Conservation (phyloP, 30 jellyfish, hydroid and myxozoan species). For the Turritopsis dohrnii region DNA sequence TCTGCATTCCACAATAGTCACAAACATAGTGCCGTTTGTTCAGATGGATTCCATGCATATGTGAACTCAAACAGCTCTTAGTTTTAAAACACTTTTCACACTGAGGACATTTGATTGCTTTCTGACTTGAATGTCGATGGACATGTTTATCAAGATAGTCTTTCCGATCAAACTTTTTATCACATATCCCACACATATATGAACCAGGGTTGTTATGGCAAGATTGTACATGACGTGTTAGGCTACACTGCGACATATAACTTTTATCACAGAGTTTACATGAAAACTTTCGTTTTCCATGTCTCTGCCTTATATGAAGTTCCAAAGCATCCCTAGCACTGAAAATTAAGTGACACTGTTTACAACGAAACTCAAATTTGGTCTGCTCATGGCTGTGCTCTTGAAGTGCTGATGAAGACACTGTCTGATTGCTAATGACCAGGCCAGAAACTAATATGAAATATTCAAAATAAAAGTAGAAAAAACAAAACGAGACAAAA, state of each 20-base stretch:
- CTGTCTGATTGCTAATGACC: neutral
- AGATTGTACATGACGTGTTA: neutral
- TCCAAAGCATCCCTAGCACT: neutral
- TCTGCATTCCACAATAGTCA: slow-evolving; percentile 27
- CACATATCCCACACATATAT: slow-evolving; percentile 12
- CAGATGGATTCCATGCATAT: slow-evolving; percentile 22
- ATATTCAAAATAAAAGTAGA: neutral
- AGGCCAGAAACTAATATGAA: slow-evolving; percentile 12
- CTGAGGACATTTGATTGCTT: slow-evolving; percentile 13
- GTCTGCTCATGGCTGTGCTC: slow-evolving; percentile 32
- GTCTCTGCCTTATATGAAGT: slow-evolving; percentile 11
- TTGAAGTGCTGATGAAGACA: slow-evolving; percentile 42
- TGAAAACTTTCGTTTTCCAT: neutral
- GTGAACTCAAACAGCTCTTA: slow-evolving; percentile 12
- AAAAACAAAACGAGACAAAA: neutral
- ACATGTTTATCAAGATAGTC: slow-evolving; percentile 12
- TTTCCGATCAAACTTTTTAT: slow-evolving; percentile 11
- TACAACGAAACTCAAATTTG: slow-evolving; percentile 5
- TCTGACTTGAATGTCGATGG: slow-evolving; percentile 2
- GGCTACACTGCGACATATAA: neutral
- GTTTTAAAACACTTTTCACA: slow-evolving; percentile 22
- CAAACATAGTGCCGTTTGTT: slow-evolving; percentile 31
- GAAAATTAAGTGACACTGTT: slow-evolving; percentile 4
- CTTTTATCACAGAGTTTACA: neutral
- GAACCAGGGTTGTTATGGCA: slow-evolving; percentile 17